These are phyloP conservation scores for Gallinago jamesoni DNA, from an alignment of 2,113 vertebrate genomes.

Conservation along the genomic window DNA sequence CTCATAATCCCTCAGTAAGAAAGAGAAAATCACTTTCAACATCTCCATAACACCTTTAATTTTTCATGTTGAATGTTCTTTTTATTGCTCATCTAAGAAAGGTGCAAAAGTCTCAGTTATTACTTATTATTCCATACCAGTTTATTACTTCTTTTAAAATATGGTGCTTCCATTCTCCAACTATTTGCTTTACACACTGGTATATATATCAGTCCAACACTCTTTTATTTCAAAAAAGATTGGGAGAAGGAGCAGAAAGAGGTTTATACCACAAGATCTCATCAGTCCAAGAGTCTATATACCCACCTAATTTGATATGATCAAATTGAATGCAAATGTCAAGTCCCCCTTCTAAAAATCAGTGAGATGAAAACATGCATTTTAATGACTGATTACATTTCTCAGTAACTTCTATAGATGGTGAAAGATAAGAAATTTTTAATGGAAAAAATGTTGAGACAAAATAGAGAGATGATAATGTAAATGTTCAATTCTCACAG, in stretches of 20 bases:
- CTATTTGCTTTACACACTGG: not conserved
- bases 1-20: slow-evolving; percentile 70
- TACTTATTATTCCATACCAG: slow-evolving; percentile 47
- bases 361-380: not conserved
- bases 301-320: not conserved
- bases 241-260: not conserved
- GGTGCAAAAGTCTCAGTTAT: slow-evolving; percentile 60
- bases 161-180: not conserved
- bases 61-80: slow-evolving; percentile 74
- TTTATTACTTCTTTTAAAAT: slow-evolving; percentile 68
- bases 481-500: not conserved
- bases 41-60: slow-evolving; percentile 71
- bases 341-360: not conserved
- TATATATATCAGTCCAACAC: not conserved
- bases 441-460: not conserved
- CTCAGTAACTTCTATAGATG: not conserved
- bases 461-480: not conserved
- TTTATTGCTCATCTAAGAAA: slow-evolving; percentile 70
- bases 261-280: not conserved
- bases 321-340: not conserved
- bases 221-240: not conserved
- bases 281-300: not conserved
- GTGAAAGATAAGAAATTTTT: not conserved
- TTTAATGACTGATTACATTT: not conserved
- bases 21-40: slow-evolving; percentile 68